Evolutionary conservation across 1,140 invertebrate species (phyloP), one percentile per base, ranked within the genome.

Genomic region (Diprion similis): DNA sequence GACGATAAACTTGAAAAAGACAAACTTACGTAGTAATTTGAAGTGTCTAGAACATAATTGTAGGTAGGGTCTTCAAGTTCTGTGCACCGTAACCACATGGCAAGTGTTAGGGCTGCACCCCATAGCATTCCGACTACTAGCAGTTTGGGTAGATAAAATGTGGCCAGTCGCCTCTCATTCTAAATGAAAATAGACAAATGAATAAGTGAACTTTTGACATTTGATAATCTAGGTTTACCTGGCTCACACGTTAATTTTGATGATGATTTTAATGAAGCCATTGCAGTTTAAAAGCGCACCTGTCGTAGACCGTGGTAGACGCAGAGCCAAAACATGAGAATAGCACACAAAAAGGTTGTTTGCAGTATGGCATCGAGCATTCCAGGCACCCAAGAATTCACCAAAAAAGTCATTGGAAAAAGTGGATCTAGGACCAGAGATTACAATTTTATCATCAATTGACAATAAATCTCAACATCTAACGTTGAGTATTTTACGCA

Each of bases 301-400:
- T 98, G 97, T 83, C 97, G 89, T 15, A 99, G 89, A 24, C 97
- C 97, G 85, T 99, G 98, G 88, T 98, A 99, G 71, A 96, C 92
- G 80, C 95, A 96, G 13, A 99, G 89, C 97, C 97, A 99, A 82
- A 98, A 99, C 78, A 99, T 90, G 69, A 99, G 89, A 66, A 99
- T 89, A 2, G 92, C 92, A 82, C 93, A 95, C 0, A 99, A 89
- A 87, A 99, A 98, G 6, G 95, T 94, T 0, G 95, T 94, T 89
- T 99, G 97, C 72, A 98, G 92, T 46, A 98, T 82, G 3, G 95
- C 94, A 88, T 99, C 97, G 78, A 98, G 81, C 89, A 98, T 93
- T 66, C 95, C 95, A 0, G 97, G 96, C 72, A 98, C 87, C 92
- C 95, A 97, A 10, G 96, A 97, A 82, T 96, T 94, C 11, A 96